Base-by-base conservation (phyloP, 2,888 invertebrate species). In the Hartigia nigra region DNA sequence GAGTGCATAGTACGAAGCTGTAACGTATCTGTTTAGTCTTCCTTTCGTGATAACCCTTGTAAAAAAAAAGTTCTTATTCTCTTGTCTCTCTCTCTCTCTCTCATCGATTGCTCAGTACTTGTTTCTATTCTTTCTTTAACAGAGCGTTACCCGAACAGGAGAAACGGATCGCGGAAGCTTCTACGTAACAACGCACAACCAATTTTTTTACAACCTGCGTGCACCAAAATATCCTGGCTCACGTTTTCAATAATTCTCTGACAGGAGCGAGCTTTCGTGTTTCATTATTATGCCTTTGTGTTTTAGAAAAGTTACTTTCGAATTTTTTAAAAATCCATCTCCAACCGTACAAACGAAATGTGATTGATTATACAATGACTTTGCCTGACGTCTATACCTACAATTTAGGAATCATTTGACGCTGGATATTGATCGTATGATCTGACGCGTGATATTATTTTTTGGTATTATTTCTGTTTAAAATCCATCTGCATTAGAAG, bases 1-100 rank as follows among this genome's bases (percentile, higher is more conserved):
- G 91, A 91, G 91, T 91, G 91, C 91, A 91, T 90, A 91, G 91
- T 91, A 91, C 91, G 90, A 91, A 91, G 91, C 91, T 87, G 83
- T 87, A 88, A 83, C 82, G 85, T 84, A 87, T 87, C 86, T 84
- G 85, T 88, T 86, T 81, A 82, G 32, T 39, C 31, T 36, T 55
- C 34, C 55, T 9, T 55, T 23, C 55, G 9, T 23, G 36, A 69
- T 55, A 76, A 76, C 31, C 12, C 23, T 31, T 36, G 36, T 12
- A 2, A 23, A 23, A 23, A 23, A 2, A 23, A 23, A 23, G 9
- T 23, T 55, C 23, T 55, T 55, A 2, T 39, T 5, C 5, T 14
- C 2, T 23, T 39, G 14, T 39, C 5, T 55, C 23, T 55, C 23
- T 23, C 39, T 23, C 39, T 55, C 23, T 14, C 55, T 55, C 0